These are phyloP conservation scores for Lophotriccus pileatus DNA, from an alignment of 2,797 vertebrate species.

Conservation along the genomic window DNA sequence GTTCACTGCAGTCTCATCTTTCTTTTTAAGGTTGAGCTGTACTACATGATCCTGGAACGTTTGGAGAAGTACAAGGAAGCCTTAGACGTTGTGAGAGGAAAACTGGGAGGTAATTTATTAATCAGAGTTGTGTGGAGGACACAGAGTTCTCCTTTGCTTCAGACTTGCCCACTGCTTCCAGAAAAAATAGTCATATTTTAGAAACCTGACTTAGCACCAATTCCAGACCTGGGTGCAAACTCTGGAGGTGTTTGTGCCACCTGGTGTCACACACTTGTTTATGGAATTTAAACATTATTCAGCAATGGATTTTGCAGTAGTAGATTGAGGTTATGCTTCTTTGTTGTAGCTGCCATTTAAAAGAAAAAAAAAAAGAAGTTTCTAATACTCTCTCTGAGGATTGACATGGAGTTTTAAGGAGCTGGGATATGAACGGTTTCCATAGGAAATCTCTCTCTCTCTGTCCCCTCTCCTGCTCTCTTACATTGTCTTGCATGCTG, in stretches of 20 bases:
- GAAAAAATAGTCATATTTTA: no score
- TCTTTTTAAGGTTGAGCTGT: slow-evolving; percentile 89
- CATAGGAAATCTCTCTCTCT: background rate
- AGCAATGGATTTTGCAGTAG: background rate
- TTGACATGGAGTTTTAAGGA: background rate
- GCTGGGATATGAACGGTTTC: background rate
- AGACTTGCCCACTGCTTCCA: background rate
- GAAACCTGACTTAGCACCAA: background rate
- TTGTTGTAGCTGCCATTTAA: background rate
- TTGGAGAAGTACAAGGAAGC: slow-evolving; percentile 94
- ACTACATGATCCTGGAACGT: slow-evolving; percentile 97
- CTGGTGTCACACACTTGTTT: background rate
- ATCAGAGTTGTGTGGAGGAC: background rate
- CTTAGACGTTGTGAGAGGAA: slow-evolving; percentile 91
- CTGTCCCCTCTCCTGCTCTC: background rate
- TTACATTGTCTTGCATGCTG: background rate
- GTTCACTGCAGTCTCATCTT: background rate
- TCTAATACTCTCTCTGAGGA: background rate
- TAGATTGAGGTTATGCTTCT: background rate
- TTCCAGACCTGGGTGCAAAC: background rate
- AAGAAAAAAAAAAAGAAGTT: background rate
- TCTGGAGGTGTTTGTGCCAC: background rate
- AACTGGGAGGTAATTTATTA: slow-evolving; percentile 86
- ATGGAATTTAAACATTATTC: background rate
- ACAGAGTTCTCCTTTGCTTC: background rate